Evolutionary conservation across 2,888 invertebrate species (phyloP), one percentile per base, ranked within the genome.

Genomic region (Parnassius apollo): DNA sequence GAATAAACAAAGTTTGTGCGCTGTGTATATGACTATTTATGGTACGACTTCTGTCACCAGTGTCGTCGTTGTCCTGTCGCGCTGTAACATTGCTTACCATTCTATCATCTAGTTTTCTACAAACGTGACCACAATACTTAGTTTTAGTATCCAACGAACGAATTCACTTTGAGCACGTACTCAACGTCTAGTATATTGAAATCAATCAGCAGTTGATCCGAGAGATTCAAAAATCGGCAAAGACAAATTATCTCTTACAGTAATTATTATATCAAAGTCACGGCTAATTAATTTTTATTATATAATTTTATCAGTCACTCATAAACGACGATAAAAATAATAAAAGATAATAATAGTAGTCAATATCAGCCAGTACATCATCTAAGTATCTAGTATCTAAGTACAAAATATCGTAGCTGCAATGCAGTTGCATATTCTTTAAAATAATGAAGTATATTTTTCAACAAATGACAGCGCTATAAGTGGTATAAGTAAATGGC

Each of bases 21-120:
- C 62, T 66, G 69, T 70, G 62, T 70, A 65, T 70, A 83, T 81
- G 81, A 77, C 89, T 85, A 85, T 87, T 84, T 89, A 86, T 78
- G 88, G 88, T 69, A 66, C 65, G 67, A 65, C 69, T 68, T 75
- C 76, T 75, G 65, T 63, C 62, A 59, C 56, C 60, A 59, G 55
- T 61, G 65, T 73, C 50, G 65, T 72, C 45, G 66, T 73, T 42
- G 65, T 73, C 45, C 51, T 46, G 74, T 70, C 71, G 68, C 74
- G 73, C 74, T 78, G 73, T 70, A 75, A 72, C 69, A 72, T 74
- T 68, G 69, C 69, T 66, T 66, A 56, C 62, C 56, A 61, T 59
- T 65, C 62, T 53, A 65, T 68, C 64, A 64, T 66, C 65, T 68
- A 49, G 62, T 66, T 60, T 63, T 62, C 70, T 69, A 69, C 69